phyloP scores from a whole-genome alignment of 1,140 invertebrate species.

The Pemphigus obesinymphae region DNA sequence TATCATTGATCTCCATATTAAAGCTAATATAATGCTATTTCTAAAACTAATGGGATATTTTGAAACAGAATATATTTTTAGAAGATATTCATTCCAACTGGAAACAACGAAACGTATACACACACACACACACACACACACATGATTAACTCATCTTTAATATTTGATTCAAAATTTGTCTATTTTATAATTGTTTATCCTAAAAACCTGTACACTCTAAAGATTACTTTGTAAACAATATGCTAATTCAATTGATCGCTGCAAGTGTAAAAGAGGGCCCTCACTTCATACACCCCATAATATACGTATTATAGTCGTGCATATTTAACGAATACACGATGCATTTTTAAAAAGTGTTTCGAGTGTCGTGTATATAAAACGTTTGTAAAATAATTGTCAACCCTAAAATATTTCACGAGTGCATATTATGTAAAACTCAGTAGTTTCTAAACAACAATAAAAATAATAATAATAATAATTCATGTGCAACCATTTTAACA shows the following conservation, averaged over 20 bases:
- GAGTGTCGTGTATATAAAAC: not conserved
- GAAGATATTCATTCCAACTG: too few species aligned
- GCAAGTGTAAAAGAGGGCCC: conserved; percentile 14
- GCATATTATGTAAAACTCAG: not conserved
- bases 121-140: too few species aligned
- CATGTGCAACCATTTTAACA: too few species aligned
- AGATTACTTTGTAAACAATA: conserved; percentile 7
- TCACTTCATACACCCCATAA: conserved; percentile 16
- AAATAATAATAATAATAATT: too few species aligned
- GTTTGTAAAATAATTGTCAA: conserved; percentile 13
- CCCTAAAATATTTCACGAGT: not conserved
- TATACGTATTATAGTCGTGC: not conserved
- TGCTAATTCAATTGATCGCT: conserved; percentile 14
- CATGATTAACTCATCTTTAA: too few species aligned
- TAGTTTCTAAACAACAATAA: too few species aligned
- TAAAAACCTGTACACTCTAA: not conserved
- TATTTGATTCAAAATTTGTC: too few species aligned
- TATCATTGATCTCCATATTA: too few species aligned
- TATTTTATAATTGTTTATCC: not conserved
- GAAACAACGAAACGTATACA: too few species aligned
- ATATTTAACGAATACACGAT: conserved; percentile 17
- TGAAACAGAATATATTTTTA: too few species aligned
- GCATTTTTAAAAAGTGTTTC: conserved; percentile 29
- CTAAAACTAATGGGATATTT: too few species aligned
- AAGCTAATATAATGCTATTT: too few species aligned